These are phyloP conservation scores for Pentalonia nigronervosa DNA, from an alignment of 1,140 invertebrate species.

Conservation along the genomic window DNA sequence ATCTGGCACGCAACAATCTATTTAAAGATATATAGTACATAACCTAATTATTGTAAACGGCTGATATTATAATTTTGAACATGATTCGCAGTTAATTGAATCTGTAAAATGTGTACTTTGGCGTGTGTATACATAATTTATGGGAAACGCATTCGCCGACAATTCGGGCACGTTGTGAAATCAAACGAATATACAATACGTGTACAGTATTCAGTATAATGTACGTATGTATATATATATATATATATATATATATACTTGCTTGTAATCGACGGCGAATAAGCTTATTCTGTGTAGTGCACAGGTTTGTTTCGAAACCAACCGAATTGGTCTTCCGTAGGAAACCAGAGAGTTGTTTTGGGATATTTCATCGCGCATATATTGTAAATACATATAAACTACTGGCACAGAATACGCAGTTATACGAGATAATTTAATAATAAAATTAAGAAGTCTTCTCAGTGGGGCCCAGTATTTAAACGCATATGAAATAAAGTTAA, in stretches of 20 bases:
- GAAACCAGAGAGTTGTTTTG: not conserved
- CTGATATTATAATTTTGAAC: not conserved
- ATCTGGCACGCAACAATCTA: not conserved
- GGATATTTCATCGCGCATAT: not conserved
- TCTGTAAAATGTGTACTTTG: not conserved
- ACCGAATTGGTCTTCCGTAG: not conserved
- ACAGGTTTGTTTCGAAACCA: not conserved
- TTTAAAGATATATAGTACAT: not conserved
- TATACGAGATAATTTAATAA: not conserved
- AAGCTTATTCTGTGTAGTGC: not conserved
- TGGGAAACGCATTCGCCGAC: not conserved
- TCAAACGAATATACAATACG: not conserved
- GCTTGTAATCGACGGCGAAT: not conserved
- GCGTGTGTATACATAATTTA: not conserved
- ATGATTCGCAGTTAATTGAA: conserved; percentile 4
- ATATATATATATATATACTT: too few relatives aligned
- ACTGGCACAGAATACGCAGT: not conserved
- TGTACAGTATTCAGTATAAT: not conserved
- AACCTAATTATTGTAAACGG: not conserved
- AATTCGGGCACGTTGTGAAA: not conserved
- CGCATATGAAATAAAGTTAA: too few relatives aligned
- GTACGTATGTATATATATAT: too few relatives aligned
- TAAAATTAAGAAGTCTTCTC: too few relatives aligned
- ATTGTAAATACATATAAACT: not conserved
- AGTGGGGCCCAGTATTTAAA: too few relatives aligned